Evolutionary conservation across 2,888 invertebrate species (phyloP), one percentile per base, ranked within the genome.

Genomic region (Gasteruption jaculator): DNA sequence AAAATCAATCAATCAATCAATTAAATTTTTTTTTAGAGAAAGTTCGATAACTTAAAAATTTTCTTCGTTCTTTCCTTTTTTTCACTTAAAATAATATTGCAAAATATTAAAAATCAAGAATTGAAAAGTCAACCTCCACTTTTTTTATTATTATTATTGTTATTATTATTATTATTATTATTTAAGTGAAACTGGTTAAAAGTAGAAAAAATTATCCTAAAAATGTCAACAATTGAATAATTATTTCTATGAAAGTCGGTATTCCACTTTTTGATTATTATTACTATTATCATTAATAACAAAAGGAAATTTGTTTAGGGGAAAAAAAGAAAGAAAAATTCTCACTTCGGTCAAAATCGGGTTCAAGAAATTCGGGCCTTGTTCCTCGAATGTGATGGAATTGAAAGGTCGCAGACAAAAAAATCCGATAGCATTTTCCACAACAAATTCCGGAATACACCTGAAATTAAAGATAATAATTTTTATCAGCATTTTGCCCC

Each of bases 391-490:
- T 0, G 78, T 71, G 52, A 76, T 73, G 3, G 77, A 75, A 43
- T 74, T 74, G 32, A 84, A 82, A 8, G 85, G 79, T 16, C 83
- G 79, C 54, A 85, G 73, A 50, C 85, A 82, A 54, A 93, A 76
- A 66, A 86, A 83, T 38, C 86, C 85, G 20, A 89, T 83, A 36
- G 91, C 77, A 70, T 94, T 95, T 70, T 93, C 93, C 33, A 92
- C 74, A 22, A 95, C 75, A 65, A 89, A 87, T 71, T 96, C 95
- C 29, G 95, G 95, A 62, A 95, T 79, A 65, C 86, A 90, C 61
- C 86, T 85, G 67, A 38, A 68, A 64, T 11, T 33, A 10, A 36
- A 41, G 34, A 26, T 32, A 42, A 11, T 11, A n/a, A 21, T 29
- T 20, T 16, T 40, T 21, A 15, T 32, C 10, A 29, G 25, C 27